phyloP scores from a whole-genome alignment of 1,140 invertebrate species.

The Protaetia brevitarsis region DNA sequence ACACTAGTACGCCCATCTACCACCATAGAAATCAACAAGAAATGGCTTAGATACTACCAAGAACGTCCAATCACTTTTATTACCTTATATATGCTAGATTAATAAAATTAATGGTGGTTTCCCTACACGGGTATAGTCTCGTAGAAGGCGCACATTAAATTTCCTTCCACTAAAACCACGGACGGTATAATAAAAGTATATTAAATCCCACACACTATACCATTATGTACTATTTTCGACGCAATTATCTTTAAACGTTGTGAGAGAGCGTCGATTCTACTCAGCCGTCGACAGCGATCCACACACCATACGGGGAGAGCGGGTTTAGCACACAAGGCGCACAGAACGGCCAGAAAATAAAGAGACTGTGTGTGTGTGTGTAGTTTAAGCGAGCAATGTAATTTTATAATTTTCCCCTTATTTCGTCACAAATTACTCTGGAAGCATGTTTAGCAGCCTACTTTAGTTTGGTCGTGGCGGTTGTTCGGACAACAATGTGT shows the following conservation, averaged over 20 bases:
- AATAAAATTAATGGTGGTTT: no score
- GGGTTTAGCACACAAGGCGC: slow-evolving; percentile 23
- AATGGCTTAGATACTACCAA: no score
- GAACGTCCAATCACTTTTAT: no score
- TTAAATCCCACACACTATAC: slow-evolving; percentile 18
- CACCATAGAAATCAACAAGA: no score
- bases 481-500: slow-evolving; percentile 36
- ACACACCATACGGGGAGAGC: neutral
- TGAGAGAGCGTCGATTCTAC: neutral
- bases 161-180: no score
- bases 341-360: slow-evolving; percentile 42
- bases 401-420: slow-evolving; percentile 52
- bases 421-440: slow-evolving; percentile 51
- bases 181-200: slow-evolving; percentile 16
- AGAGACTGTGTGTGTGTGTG: no score
- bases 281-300: neutral
- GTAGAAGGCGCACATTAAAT: no score
- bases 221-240: slow-evolving; percentile 17
- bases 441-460: slow-evolving; percentile 46
- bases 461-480: slow-evolving; percentile 46
- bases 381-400: slow-evolving; percentile 49
- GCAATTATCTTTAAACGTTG: slow-evolving; percentile 11
- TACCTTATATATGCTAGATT: no score
- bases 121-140: no score
- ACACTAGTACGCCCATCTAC: no score